These are phyloP conservation scores for Hyalella azteca DNA, from an alignment of 2,888 invertebrate species.

Conservation along the genomic window DNA sequence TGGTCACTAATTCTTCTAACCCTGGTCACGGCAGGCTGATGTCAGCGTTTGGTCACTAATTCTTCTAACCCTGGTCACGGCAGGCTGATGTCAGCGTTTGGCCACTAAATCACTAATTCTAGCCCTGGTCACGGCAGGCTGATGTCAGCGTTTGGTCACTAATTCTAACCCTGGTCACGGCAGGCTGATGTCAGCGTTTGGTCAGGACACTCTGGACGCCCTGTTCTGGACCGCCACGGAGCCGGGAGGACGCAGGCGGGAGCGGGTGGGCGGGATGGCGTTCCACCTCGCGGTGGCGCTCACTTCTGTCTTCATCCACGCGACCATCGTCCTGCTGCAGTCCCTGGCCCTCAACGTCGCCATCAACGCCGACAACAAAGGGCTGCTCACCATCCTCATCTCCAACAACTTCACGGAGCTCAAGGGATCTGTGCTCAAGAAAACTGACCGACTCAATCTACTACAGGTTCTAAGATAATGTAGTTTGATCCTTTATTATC, in stretches of 20 bases:
- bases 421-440: conserved; percentile 98
- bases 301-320: conserved; percentile 88
- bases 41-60: too few relatives aligned
- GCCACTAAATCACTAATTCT: too few relatives aligned
- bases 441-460: conserved; percentile 97
- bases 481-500: too few relatives aligned
- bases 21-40: too few relatives aligned
- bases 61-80: too few relatives aligned
- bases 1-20: too few relatives aligned
- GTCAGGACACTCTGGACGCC: conserved; percentile 97
- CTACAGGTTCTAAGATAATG: too few relatives aligned
- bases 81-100: too few relatives aligned
- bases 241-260: conserved; percentile 79
- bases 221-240: conserved; percentile 99
- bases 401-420: conserved; percentile 99
- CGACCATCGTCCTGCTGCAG: conserved; percentile 88
- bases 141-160: too few relatives aligned
- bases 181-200: conserved; percentile 87
- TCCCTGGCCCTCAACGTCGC: conserved; percentile 98
- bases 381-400: conserved; percentile 98
- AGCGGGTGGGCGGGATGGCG: conserved; percentile 84
- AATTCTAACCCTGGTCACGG: neutral
- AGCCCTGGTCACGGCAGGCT: too few relatives aligned
- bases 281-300: conserved; percentile 86
- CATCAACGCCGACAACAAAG: conserved; percentile 98